Conservation (phyloP, 2,113 vertebrate species). For the Zapus hudsonius region DNA sequence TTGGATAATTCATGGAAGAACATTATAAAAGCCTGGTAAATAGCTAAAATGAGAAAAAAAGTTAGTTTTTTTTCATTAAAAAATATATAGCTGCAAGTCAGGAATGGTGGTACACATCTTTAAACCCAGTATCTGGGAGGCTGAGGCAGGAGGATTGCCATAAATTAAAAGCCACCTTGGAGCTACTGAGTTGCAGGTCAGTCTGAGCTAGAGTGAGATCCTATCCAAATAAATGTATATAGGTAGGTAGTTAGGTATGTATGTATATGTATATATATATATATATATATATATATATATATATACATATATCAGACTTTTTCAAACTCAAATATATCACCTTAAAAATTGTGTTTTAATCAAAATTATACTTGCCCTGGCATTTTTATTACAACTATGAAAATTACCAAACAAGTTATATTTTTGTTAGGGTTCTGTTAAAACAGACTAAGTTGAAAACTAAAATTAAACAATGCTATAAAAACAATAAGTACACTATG, state of each 20-base stretch:
- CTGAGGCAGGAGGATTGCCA: too few species aligned
- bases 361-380: background rate
- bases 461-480: background rate
- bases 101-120: too few species aligned
- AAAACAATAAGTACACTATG: background rate
- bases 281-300: background rate
- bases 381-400: background rate
- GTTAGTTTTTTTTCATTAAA: too few species aligned
- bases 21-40: too few species aligned
- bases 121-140: too few species aligned
- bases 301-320: background rate
- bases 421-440: background rate
- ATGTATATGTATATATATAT: background rate
- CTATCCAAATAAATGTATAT: too few species aligned
- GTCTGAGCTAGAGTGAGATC: too few species aligned
- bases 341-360: background rate
- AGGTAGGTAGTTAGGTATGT: background rate
- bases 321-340: too few species aligned
- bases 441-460: constrained; percentile 6
- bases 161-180: too few species aligned
- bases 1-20: too few species aligned
- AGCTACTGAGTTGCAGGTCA: too few species aligned
- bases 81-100: background rate
- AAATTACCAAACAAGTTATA: constrained; percentile 31
- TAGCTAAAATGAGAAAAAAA: too few species aligned